Conservation (phyloP, 1,140 invertebrate genomes). For the Psix sp. region DNA sequence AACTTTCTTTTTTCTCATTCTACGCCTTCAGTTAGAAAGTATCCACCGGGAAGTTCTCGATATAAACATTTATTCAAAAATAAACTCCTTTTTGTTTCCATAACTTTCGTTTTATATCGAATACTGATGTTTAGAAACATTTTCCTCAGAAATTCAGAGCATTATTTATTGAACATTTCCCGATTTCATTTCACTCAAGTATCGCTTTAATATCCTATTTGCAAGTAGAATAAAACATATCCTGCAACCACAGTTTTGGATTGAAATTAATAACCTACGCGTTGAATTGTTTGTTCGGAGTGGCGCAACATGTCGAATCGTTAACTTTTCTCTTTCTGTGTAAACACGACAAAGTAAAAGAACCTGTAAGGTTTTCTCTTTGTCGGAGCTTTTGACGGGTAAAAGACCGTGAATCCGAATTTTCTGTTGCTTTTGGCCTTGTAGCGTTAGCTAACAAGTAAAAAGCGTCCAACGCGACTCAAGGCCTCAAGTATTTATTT, state of each 20-base stretch:
- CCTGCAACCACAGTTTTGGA: no score
- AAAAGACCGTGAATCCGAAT: conserved; percentile 59
- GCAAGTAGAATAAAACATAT: no score
- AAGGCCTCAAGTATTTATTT: conserved; percentile 68
- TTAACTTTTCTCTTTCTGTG: conserved; percentile 49
- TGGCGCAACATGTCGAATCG: conserved; percentile 50
- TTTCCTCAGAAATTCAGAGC: no score
- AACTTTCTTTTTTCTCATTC: conserved; percentile 30
- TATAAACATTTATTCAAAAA: conserved; percentile 24
- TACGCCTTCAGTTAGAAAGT: conserved; percentile 3
- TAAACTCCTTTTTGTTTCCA: no score
- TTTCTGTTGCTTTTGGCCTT: conserved; percentile 49
- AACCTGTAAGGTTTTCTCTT: conserved; percentile 63
- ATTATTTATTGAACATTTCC: no score
- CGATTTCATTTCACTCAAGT: no score
- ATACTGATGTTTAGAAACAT: no score
- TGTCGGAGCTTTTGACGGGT: conserved; percentile 50
- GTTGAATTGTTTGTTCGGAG: conserved; percentile 21
- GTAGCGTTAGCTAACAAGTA: conserved; percentile 44
- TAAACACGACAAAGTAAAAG: conserved; percentile 63
- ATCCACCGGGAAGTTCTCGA: conserved; percentile 14
- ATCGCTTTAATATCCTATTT: no score
- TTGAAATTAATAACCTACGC: conserved; percentile 37
- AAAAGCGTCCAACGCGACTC: conserved; percentile 51
- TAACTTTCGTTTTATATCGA: no score